These are phyloP conservation scores for Microctonus aethiopoides DNA, from an alignment of 2,888 invertebrate species.

Conservation along the genomic window DNA sequence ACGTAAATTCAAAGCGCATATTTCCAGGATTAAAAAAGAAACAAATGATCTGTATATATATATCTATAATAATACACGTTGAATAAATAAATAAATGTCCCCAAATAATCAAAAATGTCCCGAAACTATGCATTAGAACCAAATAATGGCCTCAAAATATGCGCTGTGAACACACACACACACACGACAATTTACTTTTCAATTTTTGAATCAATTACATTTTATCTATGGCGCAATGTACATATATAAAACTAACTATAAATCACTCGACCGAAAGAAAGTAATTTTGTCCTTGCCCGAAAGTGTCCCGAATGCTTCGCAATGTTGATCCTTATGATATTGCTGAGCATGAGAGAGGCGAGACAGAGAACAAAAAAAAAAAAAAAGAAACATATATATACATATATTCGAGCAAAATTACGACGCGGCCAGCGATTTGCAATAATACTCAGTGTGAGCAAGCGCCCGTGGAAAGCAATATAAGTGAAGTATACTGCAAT, in stretches of 20 bases:
- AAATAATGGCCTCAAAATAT: no score
- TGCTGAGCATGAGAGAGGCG: not conserved
- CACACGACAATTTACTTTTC: conserved; percentile 17
- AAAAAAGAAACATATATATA: not conserved
- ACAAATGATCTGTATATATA: no score
- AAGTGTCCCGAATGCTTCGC: conserved; percentile 14
- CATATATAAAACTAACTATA: not conserved
- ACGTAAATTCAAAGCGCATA: no score
- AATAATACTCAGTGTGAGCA: conserved; percentile 55
- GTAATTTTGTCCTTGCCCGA: conserved; percentile 9
- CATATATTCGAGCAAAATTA: conserved; percentile 13
- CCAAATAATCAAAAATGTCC: no score
- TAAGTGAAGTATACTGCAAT: conserved; percentile 61
- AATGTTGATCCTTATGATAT: conserved; percentile 16
- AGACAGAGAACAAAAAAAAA: conserved; percentile 6
- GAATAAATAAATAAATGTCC: no score
- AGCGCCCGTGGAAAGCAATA: conserved; percentile 52
- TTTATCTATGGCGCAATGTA: not conserved
- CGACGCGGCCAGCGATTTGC: conserved; percentile 51
- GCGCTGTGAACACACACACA: no score
- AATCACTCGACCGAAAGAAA: conserved; percentile 7
- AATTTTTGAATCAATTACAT: conserved; percentile 23
- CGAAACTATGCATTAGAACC: no score
- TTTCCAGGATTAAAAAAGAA: no score
- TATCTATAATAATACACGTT: no score